Evolutionary conservation across 2,888 invertebrate genomes (phyloP).

Genomic region (Trissolcus brochymenae): DNA sequence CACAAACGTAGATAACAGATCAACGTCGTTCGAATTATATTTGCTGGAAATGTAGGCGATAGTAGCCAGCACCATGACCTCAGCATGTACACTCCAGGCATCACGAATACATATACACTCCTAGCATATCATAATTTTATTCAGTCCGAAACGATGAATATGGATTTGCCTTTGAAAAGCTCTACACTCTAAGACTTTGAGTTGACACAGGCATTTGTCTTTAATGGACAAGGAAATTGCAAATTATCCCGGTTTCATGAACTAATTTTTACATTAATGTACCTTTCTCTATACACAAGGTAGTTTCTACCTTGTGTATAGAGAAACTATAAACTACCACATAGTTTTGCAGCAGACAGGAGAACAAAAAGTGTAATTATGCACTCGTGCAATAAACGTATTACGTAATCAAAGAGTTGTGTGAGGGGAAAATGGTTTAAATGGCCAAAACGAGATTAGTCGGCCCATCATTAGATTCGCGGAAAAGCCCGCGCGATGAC

Average conservation of each 20-base stretch:
- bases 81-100: slow-evolving; percentile 52
- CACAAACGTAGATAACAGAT: too few relatives aligned
- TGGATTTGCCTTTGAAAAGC: slow-evolving; percentile 68
- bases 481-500: slow-evolving; percentile 61
- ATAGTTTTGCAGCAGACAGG: neutral
- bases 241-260: neutral
- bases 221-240: slow-evolving; percentile 37
- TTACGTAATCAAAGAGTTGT: too few relatives aligned
- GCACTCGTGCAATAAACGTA: too few relatives aligned
- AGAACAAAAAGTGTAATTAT: too few relatives aligned
- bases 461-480: slow-evolving; percentile 45
- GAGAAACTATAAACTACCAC: too few relatives aligned
- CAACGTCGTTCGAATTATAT: slow-evolving; percentile 51
- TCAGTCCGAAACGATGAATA: slow-evolving; percentile 73
- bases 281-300: too few relatives aligned
- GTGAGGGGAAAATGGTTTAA: too few relatives aligned
- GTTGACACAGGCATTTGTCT: slow-evolving; percentile 38
- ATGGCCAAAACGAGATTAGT: too few relatives aligned
- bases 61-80: slow-evolving; percentile 23
- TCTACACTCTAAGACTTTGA: slow-evolving; percentile 26
- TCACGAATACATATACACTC: slow-evolving; percentile 17
- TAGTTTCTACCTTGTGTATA: too few relatives aligned
- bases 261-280: too few relatives aligned
- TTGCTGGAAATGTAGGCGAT: slow-evolving; percentile 15
- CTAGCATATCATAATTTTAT: slow-evolving; percentile 73